Percentiles rank a stretch among this genome's conserved stretches.
These are phyloP conservation scores for Ramphastos sulfuratus DNA, from an alignment of 2,113 vertebrate species.

Conservation along the genomic window DNA sequence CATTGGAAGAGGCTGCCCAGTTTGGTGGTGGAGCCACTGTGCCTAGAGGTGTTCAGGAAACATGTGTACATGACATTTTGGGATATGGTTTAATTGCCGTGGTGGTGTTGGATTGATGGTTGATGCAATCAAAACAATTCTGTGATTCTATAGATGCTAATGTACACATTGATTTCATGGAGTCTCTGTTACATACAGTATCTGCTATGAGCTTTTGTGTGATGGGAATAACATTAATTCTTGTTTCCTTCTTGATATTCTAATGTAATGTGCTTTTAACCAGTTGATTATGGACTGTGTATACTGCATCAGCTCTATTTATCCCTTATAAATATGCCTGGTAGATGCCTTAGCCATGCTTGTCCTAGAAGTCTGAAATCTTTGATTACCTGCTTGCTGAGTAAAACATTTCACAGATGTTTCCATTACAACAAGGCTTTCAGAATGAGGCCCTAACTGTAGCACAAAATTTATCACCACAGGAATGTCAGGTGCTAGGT, in stretches of 20 bases:
- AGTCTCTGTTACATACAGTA: neutral
- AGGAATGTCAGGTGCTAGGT: neutral
- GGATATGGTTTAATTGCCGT: no score
- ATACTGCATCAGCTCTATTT: neutral
- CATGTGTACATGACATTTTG: no score
- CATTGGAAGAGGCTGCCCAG: no score
- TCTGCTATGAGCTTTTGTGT: neutral
- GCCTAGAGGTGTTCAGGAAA: no score
- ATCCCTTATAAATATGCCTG: neutral
- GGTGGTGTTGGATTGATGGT: no score
- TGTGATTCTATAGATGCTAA: neutral
- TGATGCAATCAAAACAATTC: no score
- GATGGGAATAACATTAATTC: constrained; percentile 38
- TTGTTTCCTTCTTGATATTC: constrained; percentile 7
- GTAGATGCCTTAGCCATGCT: neutral
- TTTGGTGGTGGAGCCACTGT: no score
- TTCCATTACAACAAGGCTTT: neutral
- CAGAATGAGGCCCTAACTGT: neutral
- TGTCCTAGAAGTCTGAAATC: constrained; percentile 10
- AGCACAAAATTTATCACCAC: neutral
- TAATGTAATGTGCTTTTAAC: neutral
- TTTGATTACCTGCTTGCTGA: neutral
- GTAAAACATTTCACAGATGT: neutral
- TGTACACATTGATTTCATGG: neutral
- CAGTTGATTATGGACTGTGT: neutral